phyloP scores from a whole-genome alignment of 1,140 invertebrate species.

The Dermatophagoides farinae region DNA sequence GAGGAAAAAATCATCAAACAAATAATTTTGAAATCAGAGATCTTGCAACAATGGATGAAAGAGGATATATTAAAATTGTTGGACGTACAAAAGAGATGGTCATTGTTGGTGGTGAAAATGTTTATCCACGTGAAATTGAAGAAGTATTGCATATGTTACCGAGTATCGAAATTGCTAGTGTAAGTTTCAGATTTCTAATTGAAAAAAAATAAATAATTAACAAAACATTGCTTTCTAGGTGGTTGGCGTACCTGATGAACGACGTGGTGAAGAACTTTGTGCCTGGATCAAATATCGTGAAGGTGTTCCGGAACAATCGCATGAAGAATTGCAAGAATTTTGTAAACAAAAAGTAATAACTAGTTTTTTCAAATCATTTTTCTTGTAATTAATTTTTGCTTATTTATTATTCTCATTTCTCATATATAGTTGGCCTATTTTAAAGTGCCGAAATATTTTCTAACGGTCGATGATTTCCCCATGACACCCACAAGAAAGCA shows the following conservation, averaged over 20 bases:
- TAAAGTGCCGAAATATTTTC: conserved; percentile 56
- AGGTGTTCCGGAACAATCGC: neutral
- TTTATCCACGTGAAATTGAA: conserved; percentile 19
- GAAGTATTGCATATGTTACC: conserved; percentile 39
- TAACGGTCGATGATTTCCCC: conserved; percentile 47
- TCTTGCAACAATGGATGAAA: conserved; percentile 43
- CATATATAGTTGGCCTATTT: conserved; percentile 44
- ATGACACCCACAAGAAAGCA: conserved; percentile 52
- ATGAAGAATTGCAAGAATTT: conserved; percentile 14
- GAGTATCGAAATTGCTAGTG: conserved; percentile 20
- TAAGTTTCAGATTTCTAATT: conserved; percentile 22
- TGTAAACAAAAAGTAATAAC: conserved; percentile 16
- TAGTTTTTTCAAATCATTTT: too few relatives aligned
- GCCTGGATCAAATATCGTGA: conserved; percentile 15
- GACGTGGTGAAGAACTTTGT: conserved; percentile 18
- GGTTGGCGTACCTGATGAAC: conserved; percentile 17
- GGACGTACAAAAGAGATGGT: conserved; percentile 36
- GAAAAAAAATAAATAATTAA: too few relatives aligned
- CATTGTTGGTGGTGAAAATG: conserved; percentile 19
- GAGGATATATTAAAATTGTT: conserved; percentile 56
- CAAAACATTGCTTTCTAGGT: conserved; percentile 5
- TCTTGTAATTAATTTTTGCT: neutral
- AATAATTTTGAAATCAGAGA: conserved; percentile 31
- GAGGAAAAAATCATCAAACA: neutral
- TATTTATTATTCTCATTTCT: neutral